Percentiles rank a stretch among this genome's conserved stretches.
phyloP scores from a whole-genome alignment of 2,888 invertebrate genomes.

The Lacanobia oleracea region DNA sequence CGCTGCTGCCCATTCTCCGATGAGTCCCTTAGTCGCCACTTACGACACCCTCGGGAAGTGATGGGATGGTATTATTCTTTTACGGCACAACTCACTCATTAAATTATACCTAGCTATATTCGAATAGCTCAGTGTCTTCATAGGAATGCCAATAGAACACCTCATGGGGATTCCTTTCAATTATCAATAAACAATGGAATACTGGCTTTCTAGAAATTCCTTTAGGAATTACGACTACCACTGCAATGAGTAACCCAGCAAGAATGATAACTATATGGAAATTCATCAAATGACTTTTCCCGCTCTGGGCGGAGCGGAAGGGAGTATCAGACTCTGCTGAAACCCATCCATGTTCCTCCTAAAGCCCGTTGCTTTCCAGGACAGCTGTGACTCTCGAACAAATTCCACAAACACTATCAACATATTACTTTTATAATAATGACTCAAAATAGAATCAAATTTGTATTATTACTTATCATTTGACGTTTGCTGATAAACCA shows the following conservation, averaged over 20 bases:
- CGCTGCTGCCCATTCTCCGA: too few relatives aligned
- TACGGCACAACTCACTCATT: too few relatives aligned
- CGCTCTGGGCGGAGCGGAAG: too few relatives aligned
- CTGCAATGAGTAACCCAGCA: not conserved
- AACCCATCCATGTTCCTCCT: too few relatives aligned
- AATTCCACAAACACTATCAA: not conserved
- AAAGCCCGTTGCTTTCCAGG: too few relatives aligned
- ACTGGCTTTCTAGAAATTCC: not conserved
- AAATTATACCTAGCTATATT: not conserved
- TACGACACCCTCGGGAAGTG: too few relatives aligned
- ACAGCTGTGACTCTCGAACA: too few relatives aligned
- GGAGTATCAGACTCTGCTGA: too few relatives aligned
- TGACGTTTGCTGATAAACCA: constrained; percentile 8
- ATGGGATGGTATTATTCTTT: too few relatives aligned
- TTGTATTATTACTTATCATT: constrained; percentile 6
- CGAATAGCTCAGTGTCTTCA: not conserved
- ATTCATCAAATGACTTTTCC: too few relatives aligned
- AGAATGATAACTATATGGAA: not conserved
- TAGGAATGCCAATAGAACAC: too few relatives aligned
- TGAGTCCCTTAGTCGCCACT: too few relatives aligned
- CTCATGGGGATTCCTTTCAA: not conserved
- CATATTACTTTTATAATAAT: not conserved
- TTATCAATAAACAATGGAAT: not conserved
- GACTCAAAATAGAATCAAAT: constrained; percentile 9
- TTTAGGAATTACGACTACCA: not conserved